Evolutionary conservation across 30 jellyfish, hydroid and myxozoan genomes (phyloP).

Genomic region (Morbakka virulenta): DNA sequence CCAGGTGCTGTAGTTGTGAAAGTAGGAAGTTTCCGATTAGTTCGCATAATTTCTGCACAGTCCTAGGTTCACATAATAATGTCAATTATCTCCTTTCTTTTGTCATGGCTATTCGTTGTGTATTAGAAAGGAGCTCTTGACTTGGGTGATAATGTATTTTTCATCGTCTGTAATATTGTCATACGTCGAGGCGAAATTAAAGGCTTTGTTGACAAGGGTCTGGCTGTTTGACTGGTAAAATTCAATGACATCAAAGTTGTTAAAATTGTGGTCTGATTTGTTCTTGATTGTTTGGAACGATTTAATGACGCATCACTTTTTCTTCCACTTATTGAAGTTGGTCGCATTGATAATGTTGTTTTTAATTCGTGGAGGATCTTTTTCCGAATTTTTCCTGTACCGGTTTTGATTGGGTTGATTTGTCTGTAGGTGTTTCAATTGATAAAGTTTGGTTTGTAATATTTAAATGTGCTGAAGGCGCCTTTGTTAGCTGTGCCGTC

Average conservation of each 20-base stretch:
- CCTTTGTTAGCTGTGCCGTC: too few relatives aligned
- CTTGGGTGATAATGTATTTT: too few relatives aligned
- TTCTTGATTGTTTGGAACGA: conserved; percentile 6
- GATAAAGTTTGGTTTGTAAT: too few relatives aligned
- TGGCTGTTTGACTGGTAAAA: conserved; percentile 11
- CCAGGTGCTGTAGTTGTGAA: too few relatives aligned
- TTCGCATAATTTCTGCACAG: conserved; percentile 20
- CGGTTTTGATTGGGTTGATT: too few relatives aligned
- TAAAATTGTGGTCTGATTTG: background rate
- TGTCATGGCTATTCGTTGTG: conserved; percentile 6
- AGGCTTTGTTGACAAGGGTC: background rate
- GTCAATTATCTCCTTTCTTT: conserved; percentile 10
- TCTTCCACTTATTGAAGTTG: conserved; percentile 11
- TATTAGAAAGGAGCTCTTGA: too few relatives aligned
- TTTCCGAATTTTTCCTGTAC: conserved; percentile 12
- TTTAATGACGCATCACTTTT: background rate
- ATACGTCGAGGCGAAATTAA: too few relatives aligned
- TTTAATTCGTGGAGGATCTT: conserved; percentile 1
- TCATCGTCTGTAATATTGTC: conserved; percentile 1
- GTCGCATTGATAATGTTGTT: too few relatives aligned
- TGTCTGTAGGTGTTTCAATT: too few relatives aligned
- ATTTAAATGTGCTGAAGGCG: too few relatives aligned
- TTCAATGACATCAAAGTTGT: background rate
- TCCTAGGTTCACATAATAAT: conserved; percentile 13
- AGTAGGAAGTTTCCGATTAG: conserved; percentile 13